A percentile compares a stretch with the other conserved stretches of the same genome.
phyloP scores from a whole-genome alignment of 2,797 vertebrate species.

The Cheracebus regulus region DNA sequence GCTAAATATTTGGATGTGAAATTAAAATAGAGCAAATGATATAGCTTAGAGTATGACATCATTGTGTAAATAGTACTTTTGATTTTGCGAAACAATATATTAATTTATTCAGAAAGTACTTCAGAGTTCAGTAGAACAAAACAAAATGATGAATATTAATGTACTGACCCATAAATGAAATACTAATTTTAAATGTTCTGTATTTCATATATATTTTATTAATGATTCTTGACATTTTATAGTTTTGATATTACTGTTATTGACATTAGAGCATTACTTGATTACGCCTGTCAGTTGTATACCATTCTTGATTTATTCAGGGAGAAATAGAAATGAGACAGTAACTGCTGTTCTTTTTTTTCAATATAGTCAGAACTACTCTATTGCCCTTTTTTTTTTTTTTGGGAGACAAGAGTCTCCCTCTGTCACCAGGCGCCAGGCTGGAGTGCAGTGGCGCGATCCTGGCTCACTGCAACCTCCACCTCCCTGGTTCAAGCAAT shows the following conservation, averaged over 20 bases:
- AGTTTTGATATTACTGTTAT: not conserved
- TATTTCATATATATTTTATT: not conserved
- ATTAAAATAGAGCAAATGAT: not conserved
- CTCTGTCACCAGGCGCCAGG: no score
- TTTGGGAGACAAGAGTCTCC: no score
- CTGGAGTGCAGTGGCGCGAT: no score
- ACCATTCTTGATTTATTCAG: constrained; percentile 2
- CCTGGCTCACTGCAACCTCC: no score
- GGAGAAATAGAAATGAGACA: not conserved
- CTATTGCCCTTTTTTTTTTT: not conserved
- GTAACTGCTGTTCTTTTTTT: not conserved
- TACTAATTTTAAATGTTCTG: constrained; percentile 8
- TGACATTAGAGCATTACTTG: not conserved
- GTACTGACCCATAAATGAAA: not conserved
- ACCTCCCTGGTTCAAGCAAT: no score
- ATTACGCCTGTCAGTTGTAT: not conserved
- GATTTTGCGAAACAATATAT: not conserved
- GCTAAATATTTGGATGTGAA: constrained; percentile 3
- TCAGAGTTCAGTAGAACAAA: not conserved
- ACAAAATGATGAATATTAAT: constrained; percentile 17
- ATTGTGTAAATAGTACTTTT: not conserved
- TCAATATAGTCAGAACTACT: not conserved
- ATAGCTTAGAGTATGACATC: not conserved
- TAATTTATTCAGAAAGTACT: constrained; percentile 27
- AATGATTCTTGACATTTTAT: not conserved